Evolutionary conservation across 2,888 invertebrate species (phyloP), one percentile per base, ranked within the genome.

Genomic region (Neoascia interrupta): DNA sequence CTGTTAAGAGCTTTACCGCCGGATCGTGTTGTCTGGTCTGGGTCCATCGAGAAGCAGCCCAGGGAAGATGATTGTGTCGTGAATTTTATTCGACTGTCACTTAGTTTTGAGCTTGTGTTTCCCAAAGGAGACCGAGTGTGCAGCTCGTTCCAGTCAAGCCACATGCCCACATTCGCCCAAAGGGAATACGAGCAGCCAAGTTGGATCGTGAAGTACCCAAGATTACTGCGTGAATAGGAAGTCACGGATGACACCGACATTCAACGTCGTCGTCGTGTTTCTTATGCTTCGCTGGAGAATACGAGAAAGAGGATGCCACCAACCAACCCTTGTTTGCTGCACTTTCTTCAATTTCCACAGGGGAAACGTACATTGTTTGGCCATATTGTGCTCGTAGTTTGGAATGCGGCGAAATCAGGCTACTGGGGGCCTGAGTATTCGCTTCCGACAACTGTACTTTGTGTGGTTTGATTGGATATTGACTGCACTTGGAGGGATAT

Each of bases 51-150:
- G 10, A 21, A 13, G n/a, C 47, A 36, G 21, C 39, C 37, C 18
- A 4, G 41, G 47, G 73, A 37, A 34, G 69, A 69, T 61, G 54
- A 75, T 75, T 69, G 61, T 61, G 69, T 75, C 69, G 36, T 68
- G 49, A 61, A 61, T 69, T 61, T 75, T 61, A 75, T 69, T 56
- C 61, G 34, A 31, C 39, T 68, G 53, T 68, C 68, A 68, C 68
- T 74, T 68, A 69, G n/a, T 36, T 45, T 31, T 68, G 49, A 54
- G 61, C 43, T 41, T 61, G 61, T 54, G 43, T 39, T 41, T 61
- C 69, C 61, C 54, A 53, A 56, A 41, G 68, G 74, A 54, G 34
- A 37, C 37, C 47, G 68, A 60, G 21, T 49, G 18, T 61, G 37
- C 66, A 16, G 6, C 13, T 10, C 8, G 26, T 2, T 10, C 16